Evolutionary conservation across 2,797 vertebrate species (phyloP).

Genomic region (Tangara arthus): DNA sequence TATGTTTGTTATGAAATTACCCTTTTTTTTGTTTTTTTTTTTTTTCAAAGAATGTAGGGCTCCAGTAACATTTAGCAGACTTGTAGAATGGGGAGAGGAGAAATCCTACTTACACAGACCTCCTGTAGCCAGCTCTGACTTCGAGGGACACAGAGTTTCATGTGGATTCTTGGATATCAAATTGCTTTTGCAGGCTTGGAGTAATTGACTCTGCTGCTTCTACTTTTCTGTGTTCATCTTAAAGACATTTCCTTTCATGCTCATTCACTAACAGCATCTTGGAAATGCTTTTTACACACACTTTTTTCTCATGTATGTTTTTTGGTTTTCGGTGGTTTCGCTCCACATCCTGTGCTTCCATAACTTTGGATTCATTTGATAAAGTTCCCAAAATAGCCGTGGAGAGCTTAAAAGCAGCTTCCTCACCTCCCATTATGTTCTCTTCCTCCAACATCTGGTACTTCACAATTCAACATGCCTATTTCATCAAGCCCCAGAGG

Average conservation of each 20-base stretch:
- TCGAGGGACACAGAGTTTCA: neutral
- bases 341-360: neutral
- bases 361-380: neutral
- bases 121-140: neutral
- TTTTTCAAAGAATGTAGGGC: neutral
- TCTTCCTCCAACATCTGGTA: neutral
- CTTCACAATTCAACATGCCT: neutral
- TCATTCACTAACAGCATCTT: neutral
- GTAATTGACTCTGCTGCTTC: neutral
- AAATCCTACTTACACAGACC: neutral
- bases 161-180: neutral
- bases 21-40: neutral
- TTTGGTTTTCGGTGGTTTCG: neutral
- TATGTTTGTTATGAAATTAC: neutral
- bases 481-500: neutral
- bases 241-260: constrained; percentile 14
- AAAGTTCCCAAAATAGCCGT: neutral
- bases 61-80: neutral
- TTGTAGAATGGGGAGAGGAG: neutral
- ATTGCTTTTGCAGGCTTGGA: neutral
- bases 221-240: neutral
- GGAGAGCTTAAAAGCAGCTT: neutral
- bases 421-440: neutral
- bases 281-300: neutral
- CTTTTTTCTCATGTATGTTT: neutral